Base-by-base conservation (phyloP, 2,113 vertebrate species). In the Istiophorus platypterus region DNA sequence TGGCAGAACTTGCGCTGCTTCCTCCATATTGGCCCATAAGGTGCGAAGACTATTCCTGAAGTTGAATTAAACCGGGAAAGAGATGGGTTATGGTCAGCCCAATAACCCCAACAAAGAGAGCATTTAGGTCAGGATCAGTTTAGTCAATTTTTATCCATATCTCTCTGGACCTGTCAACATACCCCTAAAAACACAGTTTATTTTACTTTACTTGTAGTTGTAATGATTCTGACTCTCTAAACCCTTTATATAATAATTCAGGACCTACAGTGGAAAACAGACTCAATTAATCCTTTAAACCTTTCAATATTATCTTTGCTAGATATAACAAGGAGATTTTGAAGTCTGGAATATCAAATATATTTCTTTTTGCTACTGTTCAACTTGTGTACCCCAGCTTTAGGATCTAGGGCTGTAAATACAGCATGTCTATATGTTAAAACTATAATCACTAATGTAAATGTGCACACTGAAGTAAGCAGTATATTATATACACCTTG, bases 1-100 rank as follows among this genome's bases (percentile, higher is more conserved):
- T 98, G 97, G 70, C 97, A 99, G 91, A 99, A 99, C 85, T 94
- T 97, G 29, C 98, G 96, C 84, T 99, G 98, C 71, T 96, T 96
- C 76, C 88, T 95, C 98, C 98, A 99, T 34, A 97, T 74, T 0
- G 96, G 95, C 6, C 97, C 98, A 0, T 98, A 99, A 20, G 93
- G 96, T 52, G 98, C 98, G 71, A 99, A 99, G 70, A 99, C 97
- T 37, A 99, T 95, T 72, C 98, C 98, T 99, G 72, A 22, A 88
- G 66, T 75, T 85, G 39, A 88, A 58, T 34, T 72, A 66, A 81
- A 84, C 0, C 22, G 84, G 17, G 78, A 70, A 42, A 45, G 64
- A 2, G 4, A 22, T 15, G 12, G 8, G 2, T 42, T 24, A 54
- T 10, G 26, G 4, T 68, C 17, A 67, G 37, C 26, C 29, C 5